Base-by-base conservation (phyloP, 1,140 invertebrate species). In the Drosophila hydei region DNA sequence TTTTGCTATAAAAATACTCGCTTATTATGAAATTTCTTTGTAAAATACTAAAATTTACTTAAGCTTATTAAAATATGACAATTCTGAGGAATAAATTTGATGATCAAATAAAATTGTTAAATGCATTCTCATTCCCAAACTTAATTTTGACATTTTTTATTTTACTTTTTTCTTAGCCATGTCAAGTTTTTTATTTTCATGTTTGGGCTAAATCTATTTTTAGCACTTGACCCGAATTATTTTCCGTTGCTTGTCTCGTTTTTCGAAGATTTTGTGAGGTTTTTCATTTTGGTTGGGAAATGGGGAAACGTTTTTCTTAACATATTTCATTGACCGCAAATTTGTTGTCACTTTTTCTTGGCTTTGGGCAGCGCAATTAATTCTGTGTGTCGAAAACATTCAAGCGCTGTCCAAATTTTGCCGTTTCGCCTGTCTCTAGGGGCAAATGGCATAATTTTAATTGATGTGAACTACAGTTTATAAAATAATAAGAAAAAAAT, bases 401-500 rank as follows among this genome's bases (percentile, higher is more conserved):
- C 27, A 56, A 65, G 38, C 52, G 36, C 33, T 58, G 33, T 52
- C 42, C 50, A 48, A 11, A 62, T 70, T 59, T 65, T 33, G 11
- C 16, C 19, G 11, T 25, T 47, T 42, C 11, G 21, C 7, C 27
- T 21, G 14, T 30, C 23, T 51, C 40, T 60, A 21, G n/a, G 36
- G 42, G 38, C 40, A 56, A 71, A 56, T 71, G 69, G 69, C 69
- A 67, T 47, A 47, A 59, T 72, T 72, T 67, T 72, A 72, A 72
- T 67, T 72, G 62, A 59, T 72, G 23, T 47, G 48, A 67, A 62
- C 45, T 55, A 18, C 60, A 55, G 33, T 42, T 30, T 54, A 21
- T 12, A 18, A 18, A 30, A 30, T 30, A 30, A 30, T 30, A 30
- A 30, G 7, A 30, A 30, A 9, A 30, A 30, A n/a, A n/a, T n/a